These are phyloP conservation scores for Tetranychus cinnabarinus DNA, from an alignment of 1,140 invertebrate species.

Conservation along the genomic window DNA sequence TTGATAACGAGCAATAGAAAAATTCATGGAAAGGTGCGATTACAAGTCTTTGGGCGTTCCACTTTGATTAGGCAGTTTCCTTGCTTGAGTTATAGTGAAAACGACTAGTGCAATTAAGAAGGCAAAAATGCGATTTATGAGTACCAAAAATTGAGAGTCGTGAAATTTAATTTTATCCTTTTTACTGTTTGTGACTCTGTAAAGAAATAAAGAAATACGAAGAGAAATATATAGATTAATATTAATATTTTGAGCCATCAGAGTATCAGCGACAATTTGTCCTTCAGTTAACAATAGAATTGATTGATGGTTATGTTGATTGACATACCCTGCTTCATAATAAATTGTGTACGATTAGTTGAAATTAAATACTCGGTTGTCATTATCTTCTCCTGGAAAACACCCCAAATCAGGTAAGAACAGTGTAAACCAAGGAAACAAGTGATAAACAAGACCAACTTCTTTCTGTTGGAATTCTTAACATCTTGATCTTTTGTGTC, in stretches of 20 bases:
- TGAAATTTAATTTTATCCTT: conserved; percentile 30
- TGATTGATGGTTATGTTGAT: conserved; percentile 14
- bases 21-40: conserved; percentile 73
- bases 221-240: too few relatives aligned
- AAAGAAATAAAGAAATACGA: too few relatives aligned
- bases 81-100: conserved; percentile 14
- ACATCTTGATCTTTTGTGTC: not conserved
- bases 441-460: conserved; percentile 3
- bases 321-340: not conserved
- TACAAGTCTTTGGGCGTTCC: not conserved
- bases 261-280: too few relatives aligned
- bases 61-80: not conserved
- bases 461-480: not conserved
- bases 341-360: too few relatives aligned
- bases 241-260: too few relatives aligned
- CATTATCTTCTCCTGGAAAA: conserved; percentile 43
- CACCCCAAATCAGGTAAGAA: conserved; percentile 78
- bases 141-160: conserved; percentile 85
- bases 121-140: conserved; percentile 70
- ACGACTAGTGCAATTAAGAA: conserved; percentile 38
- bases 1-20: conserved; percentile 84
- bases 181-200: too few relatives aligned
- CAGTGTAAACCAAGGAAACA: conserved; percentile 70
- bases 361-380: conserved; percentile 38
- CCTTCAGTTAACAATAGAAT: conserved; percentile 16